Base-by-base conservation (phyloP, 2,113 vertebrate genomes). In the Semicossyphus pulcher region DNA sequence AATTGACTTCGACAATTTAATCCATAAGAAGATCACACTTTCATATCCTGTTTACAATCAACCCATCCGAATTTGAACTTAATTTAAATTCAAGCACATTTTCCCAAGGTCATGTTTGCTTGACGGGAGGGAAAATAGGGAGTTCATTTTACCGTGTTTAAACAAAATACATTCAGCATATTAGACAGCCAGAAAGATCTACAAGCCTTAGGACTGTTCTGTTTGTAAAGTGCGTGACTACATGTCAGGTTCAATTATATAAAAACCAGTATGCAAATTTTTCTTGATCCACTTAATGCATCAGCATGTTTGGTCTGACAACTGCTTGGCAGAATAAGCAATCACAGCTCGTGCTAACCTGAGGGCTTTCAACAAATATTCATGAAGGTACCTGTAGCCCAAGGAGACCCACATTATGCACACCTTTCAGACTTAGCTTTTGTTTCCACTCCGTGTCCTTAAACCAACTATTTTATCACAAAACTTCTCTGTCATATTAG, bases 351-450 rank as follows among this genome's bases (percentile, higher is more conserved):
- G 20, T 34, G 34, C 31, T 59, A 79, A 85, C 73, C 62, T 59
- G 68, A 84, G 63, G n/a, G 83, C 74, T 66, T 47, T 10, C 49
- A 52, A 76, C 78, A 45, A 73, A 86, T 86, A 87, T 88, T 86
- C 64, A 87, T 88, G 83, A 68, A 59, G 25, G 26, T 64, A 78
- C 78, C 81, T 85, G 75, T 54, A 75, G 80, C 72, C 70, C n/a
- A 72, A 76, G 60, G 60, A 85, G 41, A 76, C 26, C 26, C 10
- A 47, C 65, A 67, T 78, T 57, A 84, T 66, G 49, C 61, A 58
- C 51, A 57, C 48, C 1, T 45, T 49, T 80, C 59, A 54, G 37
- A 53, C 31, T 49, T 65, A n/a, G 73, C 47, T 32, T 75, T 72
- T 65, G 58, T 71, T 77, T 39, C 29, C 42, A 68, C 45, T 31